A percentile compares a stretch with the other conserved stretches of the same genome.
Conservation (phyloP, 2,113 vertebrate genomes). For the Onychostruthus taczanowskii region DNA sequence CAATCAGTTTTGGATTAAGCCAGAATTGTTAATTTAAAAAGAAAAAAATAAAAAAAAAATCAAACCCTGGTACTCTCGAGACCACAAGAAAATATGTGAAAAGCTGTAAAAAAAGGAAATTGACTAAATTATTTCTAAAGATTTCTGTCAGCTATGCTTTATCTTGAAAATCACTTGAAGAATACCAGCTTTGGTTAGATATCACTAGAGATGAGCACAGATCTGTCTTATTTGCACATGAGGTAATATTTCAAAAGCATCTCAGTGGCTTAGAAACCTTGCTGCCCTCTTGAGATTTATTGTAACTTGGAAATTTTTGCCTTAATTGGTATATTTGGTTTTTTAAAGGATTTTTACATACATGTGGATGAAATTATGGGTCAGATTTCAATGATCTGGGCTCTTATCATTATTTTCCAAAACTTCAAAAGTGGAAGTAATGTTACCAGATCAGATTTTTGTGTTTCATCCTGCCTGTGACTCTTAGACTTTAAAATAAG, state of each 20-base stretch:
- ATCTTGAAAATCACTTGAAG: neutral
- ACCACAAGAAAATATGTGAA: neutral
- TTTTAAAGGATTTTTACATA: neutral
- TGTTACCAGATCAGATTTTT: neutral
- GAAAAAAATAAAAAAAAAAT: neutral
- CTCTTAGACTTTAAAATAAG: neutral
- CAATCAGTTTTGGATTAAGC: neutral
- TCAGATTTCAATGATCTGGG: neutral
- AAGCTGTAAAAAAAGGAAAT: neutral
- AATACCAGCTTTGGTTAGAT: neutral
- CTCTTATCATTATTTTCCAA: neutral
- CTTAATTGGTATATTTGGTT: neutral
- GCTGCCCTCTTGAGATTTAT: neutral
- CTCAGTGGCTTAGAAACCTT: conserved; percentile 13
- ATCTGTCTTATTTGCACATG: neutral
- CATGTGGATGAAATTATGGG: neutral
- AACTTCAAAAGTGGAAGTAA: neutral
- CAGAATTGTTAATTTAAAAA: neutral
- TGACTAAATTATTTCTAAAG: neutral
- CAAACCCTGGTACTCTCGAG: conserved; percentile 35
- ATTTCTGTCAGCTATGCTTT: neutral
- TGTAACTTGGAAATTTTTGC: neutral
- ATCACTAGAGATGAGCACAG: neutral
- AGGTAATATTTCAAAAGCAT: conserved; percentile 40
- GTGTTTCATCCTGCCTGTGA: neutral